Evolutionary conservation across 1,140 invertebrate genomes (phyloP), one percentile per base, ranked within the genome.

Genomic region (Leptopilina clavipes): DNA sequence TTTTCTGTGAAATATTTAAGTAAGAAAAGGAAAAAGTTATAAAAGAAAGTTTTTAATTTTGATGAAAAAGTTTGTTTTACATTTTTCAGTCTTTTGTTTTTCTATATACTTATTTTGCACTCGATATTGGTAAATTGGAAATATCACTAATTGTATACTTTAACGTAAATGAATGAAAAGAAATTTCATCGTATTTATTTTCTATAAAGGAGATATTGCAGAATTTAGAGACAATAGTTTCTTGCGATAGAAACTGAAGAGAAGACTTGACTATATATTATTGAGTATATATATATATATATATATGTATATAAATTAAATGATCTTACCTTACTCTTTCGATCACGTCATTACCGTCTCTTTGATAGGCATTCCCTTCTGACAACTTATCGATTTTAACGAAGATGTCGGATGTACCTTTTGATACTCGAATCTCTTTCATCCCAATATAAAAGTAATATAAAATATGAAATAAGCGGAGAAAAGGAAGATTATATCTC

Each of bases 401-500:
- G 22, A 31, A 65, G 7, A 65, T 65, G 25, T 37, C 22, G 59
- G 18, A 19, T 19, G 18, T 59, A 59, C 19, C 19, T 19, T 40
- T 59, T 22, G 19, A 59, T 59, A 59, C 11, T 22, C 18, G 54
- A 19, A 59, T 22, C 11, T 65, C 22, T 31, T 65, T 65, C 12
- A 31, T 59, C 48, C 10, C 54, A 22, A 59, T 59, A 12, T 40
- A 40, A 31, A 52, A 52, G 48, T 52, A 52, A 52, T 52, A n/a
- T n/a, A 52, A 52, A n/a, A 52, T 17, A 52, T 52, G 48, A 52
- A 52, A 52, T 52, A 52, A 52, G 48, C n/a, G n/a, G n/a, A 52
- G 14, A 3, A 52, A 52, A 52, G 48, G 14, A 12, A 52, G 48
- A 52, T 52, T 52, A 52, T 12, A n/a, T 48, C 11, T n/a, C 11